phyloP scores from a whole-genome alignment of 2,113 vertebrate species.

The Marcusenius ussheri region DNA sequence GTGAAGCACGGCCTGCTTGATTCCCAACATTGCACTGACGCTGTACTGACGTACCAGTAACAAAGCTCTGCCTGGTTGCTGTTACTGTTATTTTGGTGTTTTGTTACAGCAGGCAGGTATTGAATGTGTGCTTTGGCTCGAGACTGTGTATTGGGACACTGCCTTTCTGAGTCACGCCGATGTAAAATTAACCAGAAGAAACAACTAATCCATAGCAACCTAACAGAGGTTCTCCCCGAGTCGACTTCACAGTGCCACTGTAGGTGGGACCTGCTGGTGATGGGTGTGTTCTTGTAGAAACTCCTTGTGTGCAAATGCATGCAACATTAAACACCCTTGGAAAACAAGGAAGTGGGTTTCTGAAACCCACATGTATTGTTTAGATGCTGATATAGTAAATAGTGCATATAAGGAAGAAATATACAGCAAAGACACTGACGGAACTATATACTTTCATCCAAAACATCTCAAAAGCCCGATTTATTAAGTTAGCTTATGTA shows the following conservation, averaged over 20 bases:
- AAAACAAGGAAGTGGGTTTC: not conserved
- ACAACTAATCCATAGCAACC: conserved; percentile 22
- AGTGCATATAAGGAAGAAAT: not conserved
- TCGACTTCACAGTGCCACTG: conserved; percentile 8
- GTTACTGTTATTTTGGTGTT: conserved; percentile 1
- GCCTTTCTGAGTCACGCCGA: conserved; percentile 17
- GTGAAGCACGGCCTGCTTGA: not conserved
- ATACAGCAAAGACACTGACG: not conserved
- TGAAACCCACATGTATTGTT: not conserved
- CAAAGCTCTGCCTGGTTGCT: not conserved
- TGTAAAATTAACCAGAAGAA: conserved; percentile 22
- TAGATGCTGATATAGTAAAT: not conserved
- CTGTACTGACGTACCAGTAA: conserved; percentile 1
- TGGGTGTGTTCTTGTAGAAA: conserved; percentile 16
- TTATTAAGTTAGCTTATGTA: not conserved
- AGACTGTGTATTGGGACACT: conserved; percentile 5
- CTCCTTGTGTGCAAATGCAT: conserved; percentile 21
- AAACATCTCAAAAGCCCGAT: not conserved
- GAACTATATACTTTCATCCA: not conserved
- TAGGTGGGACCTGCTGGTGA: conserved; percentile 32
- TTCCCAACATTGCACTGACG: not conserved
- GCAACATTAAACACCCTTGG: not conserved
- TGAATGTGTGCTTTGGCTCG: conserved; percentile 14
- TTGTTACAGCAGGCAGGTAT: not conserved
- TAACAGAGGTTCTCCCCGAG: conserved; percentile 4